These are phyloP conservation scores for Diadema setosum DNA, from an alignment of 35 echinoderm and acorn worm genomes.

Conservation along the genomic window DNA sequence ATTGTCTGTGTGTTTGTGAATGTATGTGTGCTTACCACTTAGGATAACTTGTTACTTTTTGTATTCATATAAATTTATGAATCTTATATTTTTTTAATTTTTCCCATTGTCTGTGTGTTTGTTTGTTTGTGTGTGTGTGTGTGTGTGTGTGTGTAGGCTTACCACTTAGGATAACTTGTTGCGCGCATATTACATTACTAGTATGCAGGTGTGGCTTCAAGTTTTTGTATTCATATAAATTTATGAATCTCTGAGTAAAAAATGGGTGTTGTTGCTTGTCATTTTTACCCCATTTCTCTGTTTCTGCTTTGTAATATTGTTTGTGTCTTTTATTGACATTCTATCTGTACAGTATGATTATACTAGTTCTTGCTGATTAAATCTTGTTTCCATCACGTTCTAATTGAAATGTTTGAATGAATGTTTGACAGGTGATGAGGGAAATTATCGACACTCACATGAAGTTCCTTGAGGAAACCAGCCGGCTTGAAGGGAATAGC, in stretches of 20 bases:
- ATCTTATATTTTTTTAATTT: too few species aligned
- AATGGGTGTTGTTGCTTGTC: not conserved
- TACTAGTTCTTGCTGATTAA: not conserved
- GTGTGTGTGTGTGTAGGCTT: not conserved
- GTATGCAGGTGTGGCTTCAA: not conserved
- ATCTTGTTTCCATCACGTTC: not conserved
- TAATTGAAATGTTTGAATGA: too few species aligned
- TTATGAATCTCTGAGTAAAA: not conserved
- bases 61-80: not conserved
- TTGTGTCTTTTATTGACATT: not conserved
- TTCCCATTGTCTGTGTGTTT: too few species aligned
- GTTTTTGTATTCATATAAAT: not conserved
- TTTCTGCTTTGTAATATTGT: not conserved
- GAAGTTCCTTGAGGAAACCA: not conserved
- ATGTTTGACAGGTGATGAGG: constrained; percentile 45
- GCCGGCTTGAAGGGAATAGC: too few species aligned
- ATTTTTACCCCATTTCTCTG: not conserved
- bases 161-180: not conserved
- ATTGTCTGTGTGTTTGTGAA: too few species aligned
- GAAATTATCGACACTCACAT: constrained; percentile 65
- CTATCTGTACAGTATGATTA: not conserved
- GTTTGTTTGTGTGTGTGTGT: too few species aligned
- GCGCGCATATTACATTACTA: not conserved
- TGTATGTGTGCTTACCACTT: not conserved
- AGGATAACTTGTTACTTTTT: not conserved